Base-by-base conservation (phyloP, 37 sponge, comb jelly and placozoan species). In the Eunapius fragilis region DNA sequence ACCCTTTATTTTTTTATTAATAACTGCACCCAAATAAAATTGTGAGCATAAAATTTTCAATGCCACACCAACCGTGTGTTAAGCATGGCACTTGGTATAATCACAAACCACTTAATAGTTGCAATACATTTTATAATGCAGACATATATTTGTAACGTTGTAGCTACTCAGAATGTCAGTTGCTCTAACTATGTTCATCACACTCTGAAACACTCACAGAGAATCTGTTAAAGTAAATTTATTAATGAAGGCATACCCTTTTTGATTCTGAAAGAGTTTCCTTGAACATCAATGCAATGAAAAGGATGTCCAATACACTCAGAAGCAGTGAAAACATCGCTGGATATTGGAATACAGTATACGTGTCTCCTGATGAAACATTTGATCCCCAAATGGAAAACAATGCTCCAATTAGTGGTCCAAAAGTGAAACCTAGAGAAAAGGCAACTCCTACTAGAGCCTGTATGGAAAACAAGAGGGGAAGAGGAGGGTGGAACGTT, bases 341-440 rank as follows among this genome's bases (percentile, higher is more conserved):
- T 24, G 98, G 96, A 69, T 88, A 89, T 67, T 93, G 93, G 80
- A 96, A 96, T 31, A 87, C 58, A 35, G 82, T 47, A 67, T 89
- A 92, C 14, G 82, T 25, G 33, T 78, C 81, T 14, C 75, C 80
- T 25, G 31, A 41, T 2, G 25, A 50, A 10, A 45, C 70, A 5
- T n/a, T 36, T 23, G 35, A 50, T 22, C 89, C 88, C 49, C 89
- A 49, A 2, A 88, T 76, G 35, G 97, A 96, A 84, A 96, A 96
- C 0, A 50, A n/a, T 2, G 96, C 98, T 27, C 98, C 98, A 38
- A 97, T 91, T 30, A 80, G 86, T 0, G 98, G 98, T 11, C 98
- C 98, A 77, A 97, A 88, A 12, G 96, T 73, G 69, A 95, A 97
- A 0, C 96, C 98, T 0, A 95, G 76, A 30, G 93, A 94, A 88